Conservation (phyloP, 2,113 vertebrate genomes). For the Pyrgilauda ruficollis region DNA sequence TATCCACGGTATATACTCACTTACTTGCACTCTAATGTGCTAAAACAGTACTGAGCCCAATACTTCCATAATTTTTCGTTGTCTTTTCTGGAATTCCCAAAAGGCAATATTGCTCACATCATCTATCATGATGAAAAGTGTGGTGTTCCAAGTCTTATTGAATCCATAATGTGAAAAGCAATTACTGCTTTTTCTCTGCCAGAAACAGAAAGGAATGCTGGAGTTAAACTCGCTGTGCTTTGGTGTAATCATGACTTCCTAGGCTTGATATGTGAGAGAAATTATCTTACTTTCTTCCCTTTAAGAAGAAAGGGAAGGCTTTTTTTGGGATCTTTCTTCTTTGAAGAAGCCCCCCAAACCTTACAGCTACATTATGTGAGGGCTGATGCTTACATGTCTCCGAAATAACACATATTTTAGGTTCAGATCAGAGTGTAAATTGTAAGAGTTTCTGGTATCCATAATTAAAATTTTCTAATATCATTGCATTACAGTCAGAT, state of each 20-base stretch:
- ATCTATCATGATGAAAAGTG: accelerated
- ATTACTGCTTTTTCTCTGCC: neutral
- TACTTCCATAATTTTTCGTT: accelerated
- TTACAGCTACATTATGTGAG: neutral
- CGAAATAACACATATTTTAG: neutral
- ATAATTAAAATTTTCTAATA: neutral
- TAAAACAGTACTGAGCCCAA: neutral
- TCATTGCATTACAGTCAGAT: neutral
- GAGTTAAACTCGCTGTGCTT: neutral
- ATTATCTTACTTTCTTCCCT: neutral
- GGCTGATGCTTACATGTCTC: accelerated
- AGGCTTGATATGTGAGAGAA: neutral
- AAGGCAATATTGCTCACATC: accelerated
- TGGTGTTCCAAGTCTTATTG: neutral
- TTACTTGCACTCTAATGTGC: neutral
- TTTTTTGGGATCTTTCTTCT: too few relatives aligned
- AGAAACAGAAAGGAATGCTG: neutral
- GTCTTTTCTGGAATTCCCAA: neutral
- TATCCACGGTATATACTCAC: accelerated
- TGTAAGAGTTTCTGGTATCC: neutral
- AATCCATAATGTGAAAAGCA: neutral
- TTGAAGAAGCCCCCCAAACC: neutral
- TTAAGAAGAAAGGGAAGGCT: neutral
- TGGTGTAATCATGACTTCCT: neutral
- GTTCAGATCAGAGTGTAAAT: neutral